Evolutionary conservation across 2,797 vertebrate genomes (phyloP), one percentile per base, ranked within the genome.

Genomic region (Poeciliopsis presidionis): DNA sequence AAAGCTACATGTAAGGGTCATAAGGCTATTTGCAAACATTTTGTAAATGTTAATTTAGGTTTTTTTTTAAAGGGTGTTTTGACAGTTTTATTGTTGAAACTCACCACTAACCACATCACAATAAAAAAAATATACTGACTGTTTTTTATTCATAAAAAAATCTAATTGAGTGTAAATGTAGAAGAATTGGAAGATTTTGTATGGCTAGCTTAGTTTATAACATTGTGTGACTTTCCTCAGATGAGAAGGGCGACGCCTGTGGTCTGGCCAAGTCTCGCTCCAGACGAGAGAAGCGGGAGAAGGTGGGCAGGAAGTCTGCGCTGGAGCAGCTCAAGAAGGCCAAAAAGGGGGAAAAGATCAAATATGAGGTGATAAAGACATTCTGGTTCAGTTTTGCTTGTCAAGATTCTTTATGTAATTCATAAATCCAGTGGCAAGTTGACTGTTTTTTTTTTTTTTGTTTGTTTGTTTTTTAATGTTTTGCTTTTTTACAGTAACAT

Each of bases 331-430:
- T 99, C 81, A 98, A 95, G 93, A 97, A 96, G 89, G 96, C 95
- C 75, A 99, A 99, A 93, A 96, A 90, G 76, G 98, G 98, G 0
- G 96, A 98, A 95, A 99, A 98, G 92, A 90, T 97, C 83, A 99
- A 98, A 94, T 99, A 99, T 67, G 96, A 99, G 96, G 98, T 98
- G 88, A 95, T 91, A 5, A 39, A 5, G 53, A 14, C 30, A 12
- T 9, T 25, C 28, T 79, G 6, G 13, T 20, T 7, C 2, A 33
- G 33, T 14, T 33, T 7, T 47, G 41, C 12, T 43, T 41, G 1
- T 41, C 8, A 22, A 39, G 8, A 11, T 14, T 39, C 7, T 65
- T 67, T 41, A 11, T 67, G 20, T 1, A 22, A 41, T 41, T 67
- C 22, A 22, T 67, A 11, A 46, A 20, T 46, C 12, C 25, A n/a